phyloP scores from a whole-genome alignment of 2,888 invertebrate genomes.

The Drosophila multiciliata region DNA sequence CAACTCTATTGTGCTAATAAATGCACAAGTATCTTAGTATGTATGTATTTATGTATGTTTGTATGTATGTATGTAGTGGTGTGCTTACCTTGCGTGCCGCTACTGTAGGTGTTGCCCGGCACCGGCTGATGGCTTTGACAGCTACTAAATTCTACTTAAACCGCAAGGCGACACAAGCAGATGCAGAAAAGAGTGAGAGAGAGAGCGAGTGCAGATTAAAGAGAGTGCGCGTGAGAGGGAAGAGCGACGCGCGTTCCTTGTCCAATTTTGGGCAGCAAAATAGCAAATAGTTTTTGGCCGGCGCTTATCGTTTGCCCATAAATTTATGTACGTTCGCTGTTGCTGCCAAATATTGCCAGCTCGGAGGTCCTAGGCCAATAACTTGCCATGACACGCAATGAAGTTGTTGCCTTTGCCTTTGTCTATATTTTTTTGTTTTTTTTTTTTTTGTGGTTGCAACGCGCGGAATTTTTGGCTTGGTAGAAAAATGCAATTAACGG shows the following conservation, averaged over 20 bases:
- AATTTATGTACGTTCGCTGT: conserved; percentile 57
- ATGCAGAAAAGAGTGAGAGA: not conserved
- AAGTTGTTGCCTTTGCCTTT: conserved; percentile 65
- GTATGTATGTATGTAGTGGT: not conserved
- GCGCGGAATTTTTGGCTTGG: conserved; percentile 43
- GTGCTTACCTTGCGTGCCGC: conserved; percentile 65
- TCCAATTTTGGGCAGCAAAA: conserved; percentile 72
- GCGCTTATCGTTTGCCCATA: conserved; percentile 76
- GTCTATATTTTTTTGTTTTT: conserved; percentile 17
- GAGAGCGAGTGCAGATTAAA: not conserved
- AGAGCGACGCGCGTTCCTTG: conserved; percentile 71
- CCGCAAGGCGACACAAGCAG: conserved; percentile 22
- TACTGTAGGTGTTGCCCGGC: conserved; percentile 76
- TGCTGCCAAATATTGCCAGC: conserved; percentile 63
- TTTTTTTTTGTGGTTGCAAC: conserved; percentile 11
- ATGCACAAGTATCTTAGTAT: not conserved
- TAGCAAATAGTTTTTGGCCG: conserved; percentile 39
- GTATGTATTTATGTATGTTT: not conserved
- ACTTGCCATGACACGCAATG: conserved; percentile 72
- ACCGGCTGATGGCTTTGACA: conserved; percentile 79
- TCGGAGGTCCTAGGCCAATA: conserved; percentile 73
- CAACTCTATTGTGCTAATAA: not conserved
- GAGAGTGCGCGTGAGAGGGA: not conserved
- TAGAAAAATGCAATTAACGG: conserved; percentile 62
- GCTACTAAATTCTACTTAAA: conserved; percentile 76